A percentile compares a stretch with the other conserved stretches of the same genome.
Conservation (phyloP, 2,888 invertebrate genomes). For the Lamellibrachia satsuma region DNA sequence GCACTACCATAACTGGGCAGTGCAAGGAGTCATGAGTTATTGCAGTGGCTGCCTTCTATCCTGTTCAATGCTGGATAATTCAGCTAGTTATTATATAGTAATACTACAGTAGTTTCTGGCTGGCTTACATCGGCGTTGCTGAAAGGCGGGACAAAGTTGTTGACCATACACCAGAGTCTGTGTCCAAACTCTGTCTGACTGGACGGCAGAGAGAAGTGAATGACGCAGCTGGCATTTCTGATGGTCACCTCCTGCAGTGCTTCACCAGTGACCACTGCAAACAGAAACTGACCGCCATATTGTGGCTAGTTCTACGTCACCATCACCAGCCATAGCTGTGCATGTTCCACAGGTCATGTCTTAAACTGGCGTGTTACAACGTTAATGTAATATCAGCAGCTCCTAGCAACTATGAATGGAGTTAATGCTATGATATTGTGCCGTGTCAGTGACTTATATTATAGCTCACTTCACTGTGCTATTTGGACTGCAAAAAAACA, state of each 20-base stretch:
- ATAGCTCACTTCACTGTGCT: too few species aligned
- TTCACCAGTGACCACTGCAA: slow-evolving; percentile 75
- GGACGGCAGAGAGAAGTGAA: slow-evolving; percentile 78
- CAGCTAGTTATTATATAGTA: too few species aligned
- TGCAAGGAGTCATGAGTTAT: too few species aligned
- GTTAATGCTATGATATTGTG: too few species aligned
- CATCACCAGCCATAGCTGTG: not conserved
- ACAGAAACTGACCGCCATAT: not conserved
- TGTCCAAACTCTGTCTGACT: slow-evolving; percentile 74
- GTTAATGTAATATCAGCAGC: not conserved
- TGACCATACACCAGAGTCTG: slow-evolving; percentile 75
- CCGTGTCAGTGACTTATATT: too few species aligned
- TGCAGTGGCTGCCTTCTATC: too few species aligned
- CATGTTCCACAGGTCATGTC: too few species aligned
- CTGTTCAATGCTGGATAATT: not conserved
- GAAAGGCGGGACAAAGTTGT: slow-evolving; percentile 68
- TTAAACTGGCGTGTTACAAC: not conserved
- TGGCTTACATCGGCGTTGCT: not conserved
- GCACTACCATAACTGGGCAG: too few species aligned
- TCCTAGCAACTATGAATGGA: not conserved
- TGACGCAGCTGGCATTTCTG: slow-evolving; percentile 74
- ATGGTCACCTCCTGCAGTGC: slow-evolving; percentile 74
- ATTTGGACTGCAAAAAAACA: too few species aligned
- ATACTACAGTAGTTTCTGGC: not conserved
- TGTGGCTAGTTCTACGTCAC: not conserved